These are phyloP conservation scores for Micromys minutus DNA, from an alignment of 2,113 vertebrate genomes.

Conservation along the genomic window DNA sequence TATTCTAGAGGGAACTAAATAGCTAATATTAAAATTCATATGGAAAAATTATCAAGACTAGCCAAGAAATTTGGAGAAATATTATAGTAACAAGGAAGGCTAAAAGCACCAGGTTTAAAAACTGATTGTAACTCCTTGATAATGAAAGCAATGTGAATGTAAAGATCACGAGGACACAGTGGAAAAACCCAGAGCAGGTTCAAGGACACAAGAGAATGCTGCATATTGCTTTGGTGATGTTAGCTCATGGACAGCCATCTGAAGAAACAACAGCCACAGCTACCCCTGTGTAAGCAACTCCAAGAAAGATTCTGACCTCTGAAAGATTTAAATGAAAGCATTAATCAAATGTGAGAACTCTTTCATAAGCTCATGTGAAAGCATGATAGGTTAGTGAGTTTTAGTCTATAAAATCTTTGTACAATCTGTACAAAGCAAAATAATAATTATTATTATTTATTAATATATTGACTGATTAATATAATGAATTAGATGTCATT, in stretches of 20 bases:
- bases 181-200: constrained; percentile 34
- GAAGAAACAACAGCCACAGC: background rate
- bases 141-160: background rate
- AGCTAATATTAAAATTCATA: constrained; percentile 68
- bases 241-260: background rate
- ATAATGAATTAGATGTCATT: no score
- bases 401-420: background rate
- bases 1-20: constrained; percentile 26
- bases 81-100: constrained; percentile 32
- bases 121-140: background rate
- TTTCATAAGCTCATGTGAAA: background rate
- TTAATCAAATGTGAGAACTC: background rate
- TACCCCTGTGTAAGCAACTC: background rate
- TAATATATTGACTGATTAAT: no score
- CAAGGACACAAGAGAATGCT: background rate
- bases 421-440: background rate
- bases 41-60: constrained; percentile 66
- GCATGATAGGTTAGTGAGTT: background rate
- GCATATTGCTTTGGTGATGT: background rate
- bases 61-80: constrained; percentile 15
- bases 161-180: background rate
- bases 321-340: constrained; percentile 4
- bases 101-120: constrained; percentile 38
- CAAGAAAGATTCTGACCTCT: background rate
- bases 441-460: background rate